Conservation (phyloP, 2,113 vertebrate genomes). For the Neotoma lepida region DNA sequence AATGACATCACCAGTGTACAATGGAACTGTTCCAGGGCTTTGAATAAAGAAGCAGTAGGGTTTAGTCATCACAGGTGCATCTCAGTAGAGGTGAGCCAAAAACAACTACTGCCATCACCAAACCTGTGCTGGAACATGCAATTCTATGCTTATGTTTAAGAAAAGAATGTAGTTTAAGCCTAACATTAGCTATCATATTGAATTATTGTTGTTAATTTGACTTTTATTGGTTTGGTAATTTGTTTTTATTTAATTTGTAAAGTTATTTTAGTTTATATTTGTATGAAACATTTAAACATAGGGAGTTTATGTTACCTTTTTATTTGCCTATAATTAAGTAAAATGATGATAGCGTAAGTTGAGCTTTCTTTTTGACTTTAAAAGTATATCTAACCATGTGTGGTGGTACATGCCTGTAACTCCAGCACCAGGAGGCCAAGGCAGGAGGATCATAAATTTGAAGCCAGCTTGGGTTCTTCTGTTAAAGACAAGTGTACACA, state of each 20-base stretch:
- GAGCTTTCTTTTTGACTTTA: conserved; percentile 20
- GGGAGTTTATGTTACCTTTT: conserved; percentile 15
- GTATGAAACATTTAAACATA: conserved; percentile 1
- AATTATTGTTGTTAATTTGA: conserved; percentile 46
- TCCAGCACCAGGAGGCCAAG: neutral
- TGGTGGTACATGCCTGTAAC: neutral
- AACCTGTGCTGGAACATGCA: neutral
- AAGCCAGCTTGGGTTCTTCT: neutral
- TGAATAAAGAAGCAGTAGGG: conserved; percentile 56
- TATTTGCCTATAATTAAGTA: conserved; percentile 53
- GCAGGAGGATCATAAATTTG: neutral
- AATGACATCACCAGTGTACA: conserved; percentile 64
- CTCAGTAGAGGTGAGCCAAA: conserved; percentile 18
- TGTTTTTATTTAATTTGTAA: conserved; percentile 60
- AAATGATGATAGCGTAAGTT: conserved; percentile 52
- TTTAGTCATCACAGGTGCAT: conserved; percentile 67
- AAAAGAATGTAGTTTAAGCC: conserved; percentile 49
- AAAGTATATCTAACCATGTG: neutral
- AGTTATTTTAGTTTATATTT: conserved; percentile 57
- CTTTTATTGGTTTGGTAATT: conserved; percentile 49
- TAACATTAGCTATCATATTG: conserved; percentile 36
- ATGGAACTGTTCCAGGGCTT: conserved; percentile 57
- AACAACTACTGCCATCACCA: neutral
- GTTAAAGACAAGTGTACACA: neutral
- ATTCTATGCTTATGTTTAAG: conserved; percentile 11